Evolutionary conservation across 2,113 vertebrate genomes (phyloP).

Genomic region (Catharus minimus): DNA sequence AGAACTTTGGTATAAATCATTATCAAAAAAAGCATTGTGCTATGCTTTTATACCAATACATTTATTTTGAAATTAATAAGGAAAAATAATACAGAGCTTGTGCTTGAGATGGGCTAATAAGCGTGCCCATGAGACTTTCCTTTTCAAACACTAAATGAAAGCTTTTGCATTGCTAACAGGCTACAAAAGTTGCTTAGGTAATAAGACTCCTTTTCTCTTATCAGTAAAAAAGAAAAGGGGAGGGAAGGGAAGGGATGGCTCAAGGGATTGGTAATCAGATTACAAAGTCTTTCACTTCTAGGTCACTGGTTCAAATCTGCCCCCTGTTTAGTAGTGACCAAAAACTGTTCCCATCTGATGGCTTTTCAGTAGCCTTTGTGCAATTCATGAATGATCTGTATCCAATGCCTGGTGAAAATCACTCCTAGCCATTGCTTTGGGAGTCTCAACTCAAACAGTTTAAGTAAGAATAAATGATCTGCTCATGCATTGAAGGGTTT

Average conservation of each 20-base stretch:
- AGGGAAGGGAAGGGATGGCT: slow-evolving; percentile 37
- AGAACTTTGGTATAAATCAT: slow-evolving; percentile 63
- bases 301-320: slow-evolving; percentile 74
- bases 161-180: slow-evolving; percentile 75
- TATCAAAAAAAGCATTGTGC: slow-evolving; percentile 25
- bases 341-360: slow-evolving; percentile 69
- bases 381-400: slow-evolving; percentile 40
- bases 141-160: slow-evolving; percentile 72
- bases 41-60: slow-evolving; percentile 24
- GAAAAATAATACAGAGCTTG: slow-evolving; percentile 49
- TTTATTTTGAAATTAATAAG: slow-evolving; percentile 67
- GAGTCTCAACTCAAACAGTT: background rate
- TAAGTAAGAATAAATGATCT: background rate
- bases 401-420: slow-evolving; percentile 38
- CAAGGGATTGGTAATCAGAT: slow-evolving; percentile 76
- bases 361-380: slow-evolving; percentile 68
- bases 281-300: slow-evolving; percentile 76
- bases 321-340: slow-evolving; percentile 69
- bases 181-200: slow-evolving; percentile 76
- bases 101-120: slow-evolving; percentile 66
- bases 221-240: slow-evolving; percentile 65
- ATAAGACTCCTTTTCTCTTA: slow-evolving; percentile 72
- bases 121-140: slow-evolving; percentile 67
- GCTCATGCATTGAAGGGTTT: background rate
- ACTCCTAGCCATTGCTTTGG: background rate